Evolutionary conservation across 2,888 invertebrate species (phyloP).

Genomic region (Criorhina ranunculi): DNA sequence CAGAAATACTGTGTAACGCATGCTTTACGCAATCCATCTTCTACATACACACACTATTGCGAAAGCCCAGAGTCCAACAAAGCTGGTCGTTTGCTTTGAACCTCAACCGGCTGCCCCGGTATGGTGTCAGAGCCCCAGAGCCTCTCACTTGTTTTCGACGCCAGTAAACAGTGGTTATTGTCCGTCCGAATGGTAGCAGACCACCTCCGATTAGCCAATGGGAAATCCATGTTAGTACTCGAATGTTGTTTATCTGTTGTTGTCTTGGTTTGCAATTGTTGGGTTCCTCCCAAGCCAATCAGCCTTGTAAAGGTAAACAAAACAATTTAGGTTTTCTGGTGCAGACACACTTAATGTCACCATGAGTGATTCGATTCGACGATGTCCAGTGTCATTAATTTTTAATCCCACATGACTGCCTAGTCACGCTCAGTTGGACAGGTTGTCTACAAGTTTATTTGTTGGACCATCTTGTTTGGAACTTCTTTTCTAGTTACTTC

Average conservation of each 20-base stretch:
- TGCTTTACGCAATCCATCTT: slow-evolving; percentile 31
- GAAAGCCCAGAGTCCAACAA: slow-evolving; percentile 16
- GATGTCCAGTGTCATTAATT: slow-evolving; percentile 38
- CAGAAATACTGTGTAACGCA: slow-evolving; percentile 23
- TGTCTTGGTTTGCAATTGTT: background rate
- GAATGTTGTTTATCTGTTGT: slow-evolving; percentile 24
- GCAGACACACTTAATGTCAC: slow-evolving; percentile 27
- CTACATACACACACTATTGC: slow-evolving; percentile 5
- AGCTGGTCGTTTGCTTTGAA: slow-evolving; percentile 13
- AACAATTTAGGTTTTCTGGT: slow-evolving; percentile 8
- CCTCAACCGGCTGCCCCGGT: slow-evolving; percentile 14
- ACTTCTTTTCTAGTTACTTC: slow-evolving; percentile 1
- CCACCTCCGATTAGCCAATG: background rate
- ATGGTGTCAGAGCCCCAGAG: background rate
- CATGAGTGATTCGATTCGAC: slow-evolving; percentile 23
- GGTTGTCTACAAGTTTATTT: slow-evolving; percentile 45
- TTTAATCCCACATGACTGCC: slow-evolving; percentile 1
- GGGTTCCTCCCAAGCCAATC: background rate
- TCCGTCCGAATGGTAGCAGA: background rate
- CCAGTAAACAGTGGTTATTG: slow-evolving; percentile 10
- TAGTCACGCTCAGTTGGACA: slow-evolving; percentile 31
- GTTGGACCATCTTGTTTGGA: slow-evolving; percentile 10
- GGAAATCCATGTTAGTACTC: slow-evolving; percentile 17
- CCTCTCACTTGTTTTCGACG: slow-evolving; percentile 2
- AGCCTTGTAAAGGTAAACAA: slow-evolving; percentile 18